Evolutionary conservation across 2,888 invertebrate species (phyloP), one percentile per base, ranked within the genome.

Genomic region (Sepioteuthis lessoniana): DNA sequence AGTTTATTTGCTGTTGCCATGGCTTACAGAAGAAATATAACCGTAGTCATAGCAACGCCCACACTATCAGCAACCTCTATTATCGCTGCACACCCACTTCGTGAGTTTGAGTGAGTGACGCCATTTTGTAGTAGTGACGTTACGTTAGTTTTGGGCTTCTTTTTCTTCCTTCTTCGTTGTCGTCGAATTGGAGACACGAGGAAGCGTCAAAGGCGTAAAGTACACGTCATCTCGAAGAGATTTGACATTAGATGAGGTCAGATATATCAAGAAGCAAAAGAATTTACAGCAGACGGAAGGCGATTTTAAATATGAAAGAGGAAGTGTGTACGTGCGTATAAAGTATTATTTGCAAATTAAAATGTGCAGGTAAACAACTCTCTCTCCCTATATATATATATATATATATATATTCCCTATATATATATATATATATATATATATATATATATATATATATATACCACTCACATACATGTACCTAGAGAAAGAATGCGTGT

Each of bases 171-270:
- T 31, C 10, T 60, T 7, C 31, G 31, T 60, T 25, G 76, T 76
- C 76, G 76, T 76, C 76, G 76, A 76, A n/a, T 76, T 76, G 76
- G 76, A 76, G 76, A 76, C 76, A 76, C 16, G n/a, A n/a, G 76
- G 16, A 8, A 76, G 8, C 76, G 76, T 76, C 76, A 76, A 76
- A 76, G 76, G 76, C 76, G 76, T 76, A 76, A 76, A 76, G 76
- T 76, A 76, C 76, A 76, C 76, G 76, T 76, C 76, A 76, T 76
- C 76, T 35, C 76, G n/a, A 76, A 76, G 76, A 76, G 76, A 19
- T 76, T 76, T 76, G 76, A 76, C 76, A 76, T 76, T 76, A 76
- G n/a, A 76, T 16, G 76, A 76, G 76, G 76, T 76, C 76, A 76
- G 76, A 76, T 16, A 13, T n/a, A 76, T 76, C n/a, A 76, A 76